Base-by-base conservation (phyloP, 2,888 invertebrate genomes). In the Drosophila maculinotata region DNA sequence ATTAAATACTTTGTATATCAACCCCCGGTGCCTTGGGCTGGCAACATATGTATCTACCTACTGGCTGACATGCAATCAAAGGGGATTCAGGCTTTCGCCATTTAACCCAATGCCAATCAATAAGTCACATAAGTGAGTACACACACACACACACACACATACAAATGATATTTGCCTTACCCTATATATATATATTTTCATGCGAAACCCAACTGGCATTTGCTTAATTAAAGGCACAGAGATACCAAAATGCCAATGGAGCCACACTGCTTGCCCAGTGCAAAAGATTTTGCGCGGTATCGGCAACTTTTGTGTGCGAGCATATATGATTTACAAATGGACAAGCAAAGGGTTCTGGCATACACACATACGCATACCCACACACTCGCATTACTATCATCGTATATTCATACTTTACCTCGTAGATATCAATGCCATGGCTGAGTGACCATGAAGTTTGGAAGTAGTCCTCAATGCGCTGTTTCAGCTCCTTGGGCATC, bases 401-500 rank as follows among this genome's bases (percentile, higher is more conserved):
- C n/a, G n/a, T n/a, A n/a, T 14, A 35, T 12, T 15, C 5, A 28
- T 59, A 49, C 85, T 92, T 92, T 92, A 98, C 98, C 95, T 98
- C 98, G 89, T 97, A 96, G 80, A 97, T 97, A 91, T 98, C 98
- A 89, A 99, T 98, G 57, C 98, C 98, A 91, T 98, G 98, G 92
- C 98, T 98, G 66, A 99, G 94, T 9, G 98, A 98, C 98, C 98
- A 99, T 94, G 97, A 98, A 10, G 98, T 98, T 92, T 98, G 98
- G 91, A 98, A 98, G 92, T 98, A 98, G 91, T 99, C 98, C 90
- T 98, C 97, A 95, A 99, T 98, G 68, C 98, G 93, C 90, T 97
- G 97, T 90, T 98, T 98, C 68, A 99, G 93, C 90, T 97, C 97
- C 89, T 97, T 97, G 1, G 98, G 98, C 88, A 99, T 97, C 92